Evolutionary conservation across 2,113 vertebrate species (phyloP), one percentile per base, ranked within the genome.

Genomic region (Aegithalos caudatus): DNA sequence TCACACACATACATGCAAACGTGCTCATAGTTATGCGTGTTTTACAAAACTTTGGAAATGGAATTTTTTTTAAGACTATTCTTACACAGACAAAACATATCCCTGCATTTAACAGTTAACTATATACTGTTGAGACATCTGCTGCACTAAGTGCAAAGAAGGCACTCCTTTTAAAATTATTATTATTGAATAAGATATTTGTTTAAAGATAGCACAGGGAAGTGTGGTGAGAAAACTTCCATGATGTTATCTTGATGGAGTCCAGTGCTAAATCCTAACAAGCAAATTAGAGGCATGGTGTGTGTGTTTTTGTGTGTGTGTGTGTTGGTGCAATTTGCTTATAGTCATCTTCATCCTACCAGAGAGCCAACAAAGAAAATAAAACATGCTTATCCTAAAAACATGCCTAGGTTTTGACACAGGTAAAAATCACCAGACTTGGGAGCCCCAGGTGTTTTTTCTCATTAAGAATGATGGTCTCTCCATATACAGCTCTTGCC

Each of bases 11-110:
- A 23, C 13, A n/a, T 28, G 42, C 28, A 38, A 19, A n/a, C 4
- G 4, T 2, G 9, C 14, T 61, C 31, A 48, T 1, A 53, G 23
- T 28, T 74, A 54, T 1, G 2, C 42, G 14, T 40, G 7, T 4
- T 85, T 80, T 57, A 62, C 27, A 83, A n/a, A 29, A 88, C 22
- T 61, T 88, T 16, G 83, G 48, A 66, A 97, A 12, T 37, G 35
- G 27, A 61, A 24, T 40, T 69, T 76, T 83, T 72, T 77, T 17
- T 0, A 61, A 74, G 28, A 54, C 22, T 73, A 11, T 58, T 70
- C 40, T 73, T 74, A 54, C 25, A 53, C 13, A 50, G 16, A 69
- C 9, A 77, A 82, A 90, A 61, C 17, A 61, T 65, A 62, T 1
- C 4, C 13, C 16, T 73, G 22, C 42, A 56, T 9, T 82, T 60